Percentiles rank a stretch among this genome's conserved stretches.
These are phyloP conservation scores for Chymomyza costata DNA, from an alignment of 1,140 invertebrate species.

Conservation along the genomic window DNA sequence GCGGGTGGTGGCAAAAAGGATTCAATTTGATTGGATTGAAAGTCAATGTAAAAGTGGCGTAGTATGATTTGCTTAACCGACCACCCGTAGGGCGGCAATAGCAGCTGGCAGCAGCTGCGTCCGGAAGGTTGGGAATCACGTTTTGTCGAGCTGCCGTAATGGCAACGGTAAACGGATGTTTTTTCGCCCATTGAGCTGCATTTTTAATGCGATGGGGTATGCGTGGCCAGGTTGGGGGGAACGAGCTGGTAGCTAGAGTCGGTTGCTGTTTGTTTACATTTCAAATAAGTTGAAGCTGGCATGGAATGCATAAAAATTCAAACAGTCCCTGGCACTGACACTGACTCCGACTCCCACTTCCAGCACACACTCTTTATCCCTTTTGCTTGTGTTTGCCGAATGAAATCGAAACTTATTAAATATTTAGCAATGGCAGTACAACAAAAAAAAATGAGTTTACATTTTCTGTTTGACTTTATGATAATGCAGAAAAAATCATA, in stretches of 20 bases:
- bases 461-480: slow-evolving; percentile 70
- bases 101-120: neutral
- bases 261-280: slow-evolving; percentile 15
- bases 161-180: slow-evolving; percentile 55
- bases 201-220: slow-evolving; percentile 60
- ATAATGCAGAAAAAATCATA: slow-evolving; percentile 46
- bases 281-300: slow-evolving; percentile 6
- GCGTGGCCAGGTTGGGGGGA: neutral
- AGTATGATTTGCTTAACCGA: slow-evolving; percentile 48
- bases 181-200: slow-evolving; percentile 64
- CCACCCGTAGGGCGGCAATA: neutral
- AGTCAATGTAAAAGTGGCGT: slow-evolving; percentile 47
- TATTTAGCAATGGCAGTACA: slow-evolving; percentile 50
- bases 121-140: neutral
- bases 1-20: slow-evolving; percentile 42
- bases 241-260: neutral
- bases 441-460: slow-evolving; percentile 61
- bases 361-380: too few relatives aligned
- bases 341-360: too few relatives aligned
- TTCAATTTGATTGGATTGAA: slow-evolving; percentile 73
- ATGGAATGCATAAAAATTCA: slow-evolving; percentile 59
- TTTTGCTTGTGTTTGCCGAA: slow-evolving; percentile 25
- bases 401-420: slow-evolving; percentile 75
- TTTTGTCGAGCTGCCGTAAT: slow-evolving; percentile 55
- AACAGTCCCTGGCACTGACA: slow-evolving; percentile 10